Evolutionary conservation across 2,888 invertebrate species (phyloP), one percentile per base, ranked within the genome.

Genomic region (Cordylochernes scorpioides): DNA sequence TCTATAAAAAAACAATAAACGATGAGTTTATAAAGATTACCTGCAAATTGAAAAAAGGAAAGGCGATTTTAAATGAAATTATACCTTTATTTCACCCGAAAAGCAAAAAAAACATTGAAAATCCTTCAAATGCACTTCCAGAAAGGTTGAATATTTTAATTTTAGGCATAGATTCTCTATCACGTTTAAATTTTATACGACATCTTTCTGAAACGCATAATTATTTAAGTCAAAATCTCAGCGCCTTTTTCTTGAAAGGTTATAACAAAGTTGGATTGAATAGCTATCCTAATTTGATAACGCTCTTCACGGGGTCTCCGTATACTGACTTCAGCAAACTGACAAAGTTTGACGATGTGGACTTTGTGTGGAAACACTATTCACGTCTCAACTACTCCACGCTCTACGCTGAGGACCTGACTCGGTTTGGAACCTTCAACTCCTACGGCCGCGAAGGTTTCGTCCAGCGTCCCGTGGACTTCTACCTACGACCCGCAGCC

Each of bases 251-350:
- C n/a, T 12, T 21, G 21, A 8, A 13, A 17, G 31, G 28, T 5
- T 13, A 25, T 5, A 82, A 74, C 48, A 88, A 86, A 61, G 71
- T 88, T 6, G 86, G 68, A 3, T 84, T 86, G 51, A 86, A 86
- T 50, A 84, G 86, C 0, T 82, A 73, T 49, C 78, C 80, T 1
- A 88, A 88, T 51, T 50, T 88, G 34, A 63, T 73, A 6, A 72
- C 84, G 0, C 62, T 75, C 37, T 54, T 84, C 10, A 64, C 67
- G 0, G 84, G 84, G 25, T 9, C 17, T 13, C 10, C 12, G 16
- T 17, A 27, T 15, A 13, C 34, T 27, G 15, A 25, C 27, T 21
- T 3, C 21, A 10, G 21, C 17, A 18, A 30, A 14, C 19, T 13
- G 10, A 36, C 7, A 6, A 55, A 58, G 8, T 77, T 72, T 48